Evolutionary conservation across 2,888 invertebrate genomes (phyloP).

Genomic region (Micoletzkya japonica): DNA sequence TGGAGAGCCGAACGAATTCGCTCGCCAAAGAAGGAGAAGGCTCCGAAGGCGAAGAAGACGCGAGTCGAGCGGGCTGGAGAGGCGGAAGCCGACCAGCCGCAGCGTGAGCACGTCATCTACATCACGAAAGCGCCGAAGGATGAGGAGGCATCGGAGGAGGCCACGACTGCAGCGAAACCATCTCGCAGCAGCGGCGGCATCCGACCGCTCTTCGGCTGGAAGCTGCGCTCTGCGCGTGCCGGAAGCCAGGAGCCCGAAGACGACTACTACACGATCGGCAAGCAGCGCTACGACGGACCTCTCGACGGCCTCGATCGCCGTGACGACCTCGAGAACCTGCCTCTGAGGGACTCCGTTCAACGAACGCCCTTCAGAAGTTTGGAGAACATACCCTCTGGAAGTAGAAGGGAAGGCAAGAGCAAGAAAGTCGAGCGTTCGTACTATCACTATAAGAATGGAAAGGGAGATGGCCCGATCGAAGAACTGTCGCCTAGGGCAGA

Average conservation of each 20-base stretch:
- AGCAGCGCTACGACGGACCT: slow-evolving; percentile 16
- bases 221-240: neutral
- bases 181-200: neutral
- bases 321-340: slow-evolving; percentile 20
- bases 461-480: neutral
- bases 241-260: neutral
- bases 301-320: slow-evolving; percentile 20
- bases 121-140: slow-evolving; percentile 28
- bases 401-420: too few relatives aligned
- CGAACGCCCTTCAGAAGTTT: too few relatives aligned
- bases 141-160: neutral
- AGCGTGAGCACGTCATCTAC: slow-evolving; percentile 20
- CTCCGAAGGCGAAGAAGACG: slow-evolving; percentile 20
- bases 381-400: too few relatives aligned
- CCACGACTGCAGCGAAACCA: slow-evolving; percentile 9
- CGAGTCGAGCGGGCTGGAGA: neutral
- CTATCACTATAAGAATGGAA: too few relatives aligned
- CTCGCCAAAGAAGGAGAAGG: slow-evolving; percentile 17
- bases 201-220: slow-evolving; percentile 18
- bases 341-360: too few relatives aligned
- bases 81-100: neutral
- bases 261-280: slow-evolving; percentile 7
- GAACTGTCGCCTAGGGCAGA: too few relatives aligned
- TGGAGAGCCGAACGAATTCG: slow-evolving; percentile 11
- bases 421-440: too few relatives aligned